Percentiles rank a stretch among this genome's conserved stretches.
phyloP scores from a whole-genome alignment of 2,888 invertebrate species.

The Drosophila longiperda region DNA sequence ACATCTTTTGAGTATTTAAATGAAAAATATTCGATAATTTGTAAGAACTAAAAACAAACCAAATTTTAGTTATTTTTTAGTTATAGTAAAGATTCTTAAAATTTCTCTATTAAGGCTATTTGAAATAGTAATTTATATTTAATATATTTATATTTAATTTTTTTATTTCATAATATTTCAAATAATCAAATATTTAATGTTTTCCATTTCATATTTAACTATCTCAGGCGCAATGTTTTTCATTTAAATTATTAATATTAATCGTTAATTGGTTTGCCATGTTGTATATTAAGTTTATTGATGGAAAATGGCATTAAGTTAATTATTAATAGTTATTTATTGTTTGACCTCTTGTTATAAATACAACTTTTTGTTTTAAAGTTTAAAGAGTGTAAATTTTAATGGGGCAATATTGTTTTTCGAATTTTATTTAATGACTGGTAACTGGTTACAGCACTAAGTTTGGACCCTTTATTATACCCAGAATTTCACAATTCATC shows the following conservation, averaged over 20 bases:
- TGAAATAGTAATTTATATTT: not conserved
- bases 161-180: not conserved
- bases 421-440: not conserved
- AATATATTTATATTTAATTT: not conserved
- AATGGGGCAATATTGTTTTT: not conserved
- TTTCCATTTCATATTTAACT: not conserved
- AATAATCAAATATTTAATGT: not conserved
- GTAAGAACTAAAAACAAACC: not conserved
- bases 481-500: slow-evolving; percentile 90
- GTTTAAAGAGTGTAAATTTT: not conserved
- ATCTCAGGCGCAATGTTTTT: not conserved
- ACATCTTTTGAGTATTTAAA: not conserved
- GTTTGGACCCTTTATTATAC: rapidly evolving
- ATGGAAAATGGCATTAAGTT: not conserved
- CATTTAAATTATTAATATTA: not conserved
- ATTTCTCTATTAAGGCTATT: not conserved
- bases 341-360: not conserved
- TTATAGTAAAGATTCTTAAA: not conserved
- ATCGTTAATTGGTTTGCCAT: not conserved
- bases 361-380: not conserved
- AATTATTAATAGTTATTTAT: not conserved
- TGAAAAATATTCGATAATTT: not conserved
- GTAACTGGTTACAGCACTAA: not conserved
- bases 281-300: not conserved
- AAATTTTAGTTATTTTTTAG: not conserved